Conservation (phyloP, 2,113 vertebrate species). For the Amia ocellicauda region DNA sequence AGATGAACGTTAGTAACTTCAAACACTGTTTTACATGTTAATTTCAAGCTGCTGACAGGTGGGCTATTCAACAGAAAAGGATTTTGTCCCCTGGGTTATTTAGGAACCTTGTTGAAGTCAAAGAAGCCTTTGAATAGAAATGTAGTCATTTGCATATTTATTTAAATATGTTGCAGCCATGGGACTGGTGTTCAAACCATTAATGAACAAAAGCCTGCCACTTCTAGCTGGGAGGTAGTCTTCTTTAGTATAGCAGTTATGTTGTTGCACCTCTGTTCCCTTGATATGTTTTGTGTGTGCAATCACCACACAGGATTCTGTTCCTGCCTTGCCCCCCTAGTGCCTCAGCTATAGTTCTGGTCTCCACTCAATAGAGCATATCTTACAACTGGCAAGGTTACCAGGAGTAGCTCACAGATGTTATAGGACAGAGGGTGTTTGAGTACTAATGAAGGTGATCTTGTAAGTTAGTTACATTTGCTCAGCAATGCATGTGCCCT, state of each 20-base stretch:
- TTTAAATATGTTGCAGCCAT: slow-evolving; percentile 53
- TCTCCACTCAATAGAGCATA: neutral
- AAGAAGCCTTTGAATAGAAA: slow-evolving; percentile 53
- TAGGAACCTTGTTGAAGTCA: slow-evolving; percentile 50
- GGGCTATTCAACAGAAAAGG: slow-evolving; percentile 41
- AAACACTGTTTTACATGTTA: slow-evolving; percentile 35
- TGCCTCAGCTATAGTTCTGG: neutral
- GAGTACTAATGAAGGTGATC: slow-evolving; percentile 14
- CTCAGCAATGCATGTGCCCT: no score
- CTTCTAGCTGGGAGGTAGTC: slow-evolving; percentile 32
- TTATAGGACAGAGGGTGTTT: slow-evolving; percentile 12
- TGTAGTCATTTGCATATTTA: slow-evolving; percentile 64
- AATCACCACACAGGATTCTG: neutral
- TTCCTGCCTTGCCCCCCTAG: neutral
- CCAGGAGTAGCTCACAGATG: slow-evolving; percentile 9
- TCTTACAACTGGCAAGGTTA: slow-evolving; percentile 20
- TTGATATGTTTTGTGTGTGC: slow-evolving; percentile 24
- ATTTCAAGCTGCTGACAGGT: slow-evolving; percentile 53
- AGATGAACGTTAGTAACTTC: slow-evolving; percentile 30
- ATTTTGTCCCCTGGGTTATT: slow-evolving; percentile 52
- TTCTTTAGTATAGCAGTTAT: slow-evolving; percentile 38
- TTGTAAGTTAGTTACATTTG: neutral
- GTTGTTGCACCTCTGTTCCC: slow-evolving; percentile 36
- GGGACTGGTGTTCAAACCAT: slow-evolving; percentile 45
- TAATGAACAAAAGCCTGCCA: slow-evolving; percentile 49